Conservation (phyloP, 2,797 vertebrate species). For the Lemur catta region DNA sequence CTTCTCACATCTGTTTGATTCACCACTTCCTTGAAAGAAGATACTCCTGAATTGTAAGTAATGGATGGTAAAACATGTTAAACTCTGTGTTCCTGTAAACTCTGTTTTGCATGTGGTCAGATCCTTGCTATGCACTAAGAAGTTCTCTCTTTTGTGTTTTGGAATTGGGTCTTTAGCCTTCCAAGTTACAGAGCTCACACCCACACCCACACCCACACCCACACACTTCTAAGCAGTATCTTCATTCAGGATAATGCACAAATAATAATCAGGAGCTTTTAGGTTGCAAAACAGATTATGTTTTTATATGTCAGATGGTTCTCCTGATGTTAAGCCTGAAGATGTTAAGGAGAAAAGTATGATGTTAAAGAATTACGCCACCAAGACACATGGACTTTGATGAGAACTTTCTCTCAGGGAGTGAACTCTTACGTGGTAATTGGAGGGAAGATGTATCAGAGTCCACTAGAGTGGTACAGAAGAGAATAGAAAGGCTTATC, state of each 20-base stretch:
- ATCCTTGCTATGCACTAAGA: neutral
- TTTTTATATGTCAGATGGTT: conserved; percentile 48
- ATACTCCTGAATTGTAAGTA: conserved; percentile 53
- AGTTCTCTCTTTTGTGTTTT: conserved; percentile 52
- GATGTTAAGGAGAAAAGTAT: neutral
- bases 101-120: neutral
- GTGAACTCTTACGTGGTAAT: neutral
- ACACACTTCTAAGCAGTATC: conserved; percentile 2
- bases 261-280: conserved; percentile 44
- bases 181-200: conserved; percentile 9
- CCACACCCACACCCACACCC: neutral
- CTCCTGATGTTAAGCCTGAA: conserved; percentile 25
- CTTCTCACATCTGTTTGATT: conserved; percentile 26
- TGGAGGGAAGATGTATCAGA: neutral
- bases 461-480: neutral
- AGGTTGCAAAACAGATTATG: conserved; percentile 44
- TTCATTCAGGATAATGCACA: conserved; percentile 59
- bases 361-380: neutral
- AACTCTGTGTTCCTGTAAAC: conserved; percentile 53
- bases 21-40: conserved; percentile 60
- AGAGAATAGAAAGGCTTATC: conserved; percentile 37
- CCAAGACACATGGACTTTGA: neutral
- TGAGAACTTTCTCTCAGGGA: neutral
- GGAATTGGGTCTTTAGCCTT: conserved; percentile 56
- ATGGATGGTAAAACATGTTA: conserved; percentile 9